Conservation (phyloP, 2,113 vertebrate genomes). For the Macaca mulatta region DNA sequence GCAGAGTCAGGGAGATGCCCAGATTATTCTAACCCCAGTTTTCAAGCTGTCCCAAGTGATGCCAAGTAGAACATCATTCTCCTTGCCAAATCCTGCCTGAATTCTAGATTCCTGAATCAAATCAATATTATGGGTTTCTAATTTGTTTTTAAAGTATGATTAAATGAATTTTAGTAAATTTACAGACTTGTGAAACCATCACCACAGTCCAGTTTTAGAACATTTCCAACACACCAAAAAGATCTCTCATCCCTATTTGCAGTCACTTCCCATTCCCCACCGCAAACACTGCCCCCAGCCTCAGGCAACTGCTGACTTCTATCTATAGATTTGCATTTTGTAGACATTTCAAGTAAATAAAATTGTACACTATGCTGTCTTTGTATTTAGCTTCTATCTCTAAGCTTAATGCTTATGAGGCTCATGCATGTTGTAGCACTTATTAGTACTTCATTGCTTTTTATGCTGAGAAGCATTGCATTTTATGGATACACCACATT, state of each 20-base stretch:
- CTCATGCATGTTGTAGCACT: not conserved
- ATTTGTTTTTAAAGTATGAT: not conserved
- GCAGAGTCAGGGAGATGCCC: not conserved
- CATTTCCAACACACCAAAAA: not conserved
- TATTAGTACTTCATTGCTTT: not conserved
- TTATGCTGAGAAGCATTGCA: not conserved
- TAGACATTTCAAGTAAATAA: not conserved
- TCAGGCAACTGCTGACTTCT: not conserved
- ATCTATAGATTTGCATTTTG: not conserved
- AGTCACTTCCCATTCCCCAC: not conserved
- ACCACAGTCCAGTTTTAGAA: not conserved
- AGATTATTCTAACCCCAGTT: not conserved
- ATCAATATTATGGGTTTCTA: not conserved
- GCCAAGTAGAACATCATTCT: not conserved
- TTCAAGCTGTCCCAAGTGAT: not conserved
- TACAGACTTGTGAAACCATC: not conserved
- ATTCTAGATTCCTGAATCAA: not conserved
- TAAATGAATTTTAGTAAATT: not conserved
- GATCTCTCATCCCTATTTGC: not conserved
- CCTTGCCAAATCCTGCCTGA: not conserved
- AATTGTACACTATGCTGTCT: not conserved
- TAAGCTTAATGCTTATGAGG: not conserved
- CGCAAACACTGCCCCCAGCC: too few species aligned
- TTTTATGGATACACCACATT: not conserved
- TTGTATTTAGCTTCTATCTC: not conserved